phyloP scores from a whole-genome alignment of 1,140 invertebrate genomes.

The Brevipalpus yothersi region DNA sequence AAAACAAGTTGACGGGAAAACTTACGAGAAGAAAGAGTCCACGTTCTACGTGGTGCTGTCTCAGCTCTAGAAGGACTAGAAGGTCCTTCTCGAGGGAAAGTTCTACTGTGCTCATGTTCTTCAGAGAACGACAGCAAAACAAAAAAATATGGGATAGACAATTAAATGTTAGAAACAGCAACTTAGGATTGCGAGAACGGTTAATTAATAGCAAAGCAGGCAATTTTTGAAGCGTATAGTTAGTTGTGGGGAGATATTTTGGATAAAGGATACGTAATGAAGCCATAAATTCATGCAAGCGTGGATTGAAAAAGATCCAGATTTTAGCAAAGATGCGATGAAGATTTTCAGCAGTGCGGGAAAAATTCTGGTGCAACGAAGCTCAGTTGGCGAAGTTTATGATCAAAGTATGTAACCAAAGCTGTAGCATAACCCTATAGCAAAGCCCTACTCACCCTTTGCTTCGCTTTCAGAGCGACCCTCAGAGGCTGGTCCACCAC shows the following conservation, averaged over 20 bases:
- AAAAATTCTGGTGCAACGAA: background rate
- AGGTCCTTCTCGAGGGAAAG: background rate
- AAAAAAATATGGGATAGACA: too few species aligned
- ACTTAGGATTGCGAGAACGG: too few species aligned
- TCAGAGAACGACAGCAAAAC: too few species aligned
- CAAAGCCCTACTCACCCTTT: conserved; percentile 14
- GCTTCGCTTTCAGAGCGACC: conserved; percentile 15
- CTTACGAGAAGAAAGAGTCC: conserved; percentile 6
- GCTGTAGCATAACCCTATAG: conserved; percentile 10
- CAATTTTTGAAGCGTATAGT: background rate
- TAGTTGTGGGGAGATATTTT: too few species aligned
- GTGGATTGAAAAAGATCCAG: background rate
- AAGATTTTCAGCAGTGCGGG: background rate
- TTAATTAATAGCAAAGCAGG: too few species aligned
- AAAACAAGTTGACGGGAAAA: background rate
- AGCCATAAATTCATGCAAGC: background rate
- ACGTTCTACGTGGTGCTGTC: background rate
- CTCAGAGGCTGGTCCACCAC: background rate
- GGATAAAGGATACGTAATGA: background rate
- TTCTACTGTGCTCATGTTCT: too few species aligned
- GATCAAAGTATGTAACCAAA: background rate
- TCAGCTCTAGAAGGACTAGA: background rate
- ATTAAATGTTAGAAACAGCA: too few species aligned
- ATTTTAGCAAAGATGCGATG: background rate
- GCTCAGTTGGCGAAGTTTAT: background rate